Evolutionary conservation across 2,113 vertebrate species (phyloP).

Genomic region (Monarcha castaneiventris): DNA sequence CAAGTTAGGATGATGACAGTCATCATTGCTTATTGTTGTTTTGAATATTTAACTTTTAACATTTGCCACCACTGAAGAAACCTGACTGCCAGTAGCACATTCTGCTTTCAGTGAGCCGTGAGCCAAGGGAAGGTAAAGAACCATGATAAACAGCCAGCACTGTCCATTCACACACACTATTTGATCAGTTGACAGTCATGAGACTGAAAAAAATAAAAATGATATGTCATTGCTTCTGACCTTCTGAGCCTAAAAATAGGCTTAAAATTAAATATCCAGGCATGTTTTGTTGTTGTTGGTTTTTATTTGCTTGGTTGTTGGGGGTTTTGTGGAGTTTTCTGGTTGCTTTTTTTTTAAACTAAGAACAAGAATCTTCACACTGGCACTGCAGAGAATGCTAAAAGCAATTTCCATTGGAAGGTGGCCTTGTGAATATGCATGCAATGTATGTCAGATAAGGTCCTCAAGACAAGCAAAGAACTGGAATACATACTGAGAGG

Average conservation of each 20-base stretch:
- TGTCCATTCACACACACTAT: neutral
- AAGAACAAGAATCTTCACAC: neutral
- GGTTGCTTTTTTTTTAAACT: neutral
- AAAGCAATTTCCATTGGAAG: neutral
- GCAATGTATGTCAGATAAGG: neutral
- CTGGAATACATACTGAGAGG: neutral
- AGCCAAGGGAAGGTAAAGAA: neutral
- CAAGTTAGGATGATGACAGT: neutral
- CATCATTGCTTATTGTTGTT: neutral
- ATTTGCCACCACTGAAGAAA: constrained; percentile 23
- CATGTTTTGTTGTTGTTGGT: neutral
- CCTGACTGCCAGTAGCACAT: neutral
- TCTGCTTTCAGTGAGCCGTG: neutral
- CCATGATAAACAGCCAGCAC: neutral
- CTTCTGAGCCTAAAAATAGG: neutral
- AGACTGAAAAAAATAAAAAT: neutral
- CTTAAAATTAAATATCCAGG: neutral
- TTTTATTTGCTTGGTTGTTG: neutral
- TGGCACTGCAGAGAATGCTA: neutral
- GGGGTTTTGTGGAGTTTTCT: neutral
- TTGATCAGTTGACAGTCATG: neutral
- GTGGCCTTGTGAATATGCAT: neutral
- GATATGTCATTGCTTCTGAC: neutral
- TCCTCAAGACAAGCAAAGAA: neutral
- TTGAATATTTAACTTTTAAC: neutral